These are phyloP conservation scores for Clinocottus analis DNA, from an alignment of 2,113 vertebrate genomes.

Conservation along the genomic window DNA sequence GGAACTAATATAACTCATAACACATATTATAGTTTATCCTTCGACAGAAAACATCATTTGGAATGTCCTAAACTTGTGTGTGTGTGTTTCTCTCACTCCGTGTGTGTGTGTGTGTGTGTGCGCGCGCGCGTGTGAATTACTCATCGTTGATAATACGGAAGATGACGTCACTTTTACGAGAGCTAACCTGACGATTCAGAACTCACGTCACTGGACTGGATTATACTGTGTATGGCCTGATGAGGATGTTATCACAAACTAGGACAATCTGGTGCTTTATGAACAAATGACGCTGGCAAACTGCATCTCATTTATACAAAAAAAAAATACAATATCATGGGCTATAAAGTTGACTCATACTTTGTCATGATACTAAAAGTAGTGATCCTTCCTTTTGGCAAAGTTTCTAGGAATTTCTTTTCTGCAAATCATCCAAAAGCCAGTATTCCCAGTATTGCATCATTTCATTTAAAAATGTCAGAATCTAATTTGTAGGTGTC, in stretches of 20 bases:
- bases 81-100: too few relatives aligned
- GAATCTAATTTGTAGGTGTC: rapidly evolving
- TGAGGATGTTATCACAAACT: slow-evolving; percentile 4
- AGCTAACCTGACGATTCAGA: slow-evolving; percentile 18
- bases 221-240: background rate
- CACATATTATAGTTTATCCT: background rate
- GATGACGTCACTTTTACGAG: slow-evolving; percentile 65
- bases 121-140: slow-evolving; percentile 16
- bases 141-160: slow-evolving; percentile 40
- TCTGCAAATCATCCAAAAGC: background rate
- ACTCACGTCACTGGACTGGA: slow-evolving; percentile 34
- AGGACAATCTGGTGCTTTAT: background rate
- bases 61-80: too few relatives aligned
- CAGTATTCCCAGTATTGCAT: background rate
- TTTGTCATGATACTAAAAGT: background rate
- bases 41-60: too few relatives aligned
- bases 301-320: background rate
- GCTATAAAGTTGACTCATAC: background rate
- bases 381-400: background rate
- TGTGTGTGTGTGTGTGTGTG: background rate
- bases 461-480: background rate
- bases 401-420: slow-evolving; percentile 7
- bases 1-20: background rate
- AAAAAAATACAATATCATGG: background rate
- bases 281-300: background rate